Evolutionary conservation across 2,888 invertebrate genomes (phyloP).

Genomic region (Cataglyphis livida): DNA sequence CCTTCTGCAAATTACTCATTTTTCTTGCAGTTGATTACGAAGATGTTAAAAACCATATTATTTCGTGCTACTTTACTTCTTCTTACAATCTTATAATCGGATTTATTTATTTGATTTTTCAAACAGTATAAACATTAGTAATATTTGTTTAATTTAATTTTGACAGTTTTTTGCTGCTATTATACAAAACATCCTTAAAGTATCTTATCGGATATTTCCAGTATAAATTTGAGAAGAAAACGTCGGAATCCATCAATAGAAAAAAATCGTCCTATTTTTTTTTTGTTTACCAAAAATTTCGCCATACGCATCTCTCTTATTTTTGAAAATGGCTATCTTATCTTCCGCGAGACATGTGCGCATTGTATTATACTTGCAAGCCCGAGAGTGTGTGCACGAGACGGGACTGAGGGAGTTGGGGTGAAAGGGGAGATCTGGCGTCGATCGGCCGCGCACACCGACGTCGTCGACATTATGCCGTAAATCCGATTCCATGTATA

Average conservation of each 20-base stretch:
- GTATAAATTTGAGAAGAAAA: background rate
- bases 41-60: too few species aligned
- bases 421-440: background rate
- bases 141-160: too few species aligned
- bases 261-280: background rate
- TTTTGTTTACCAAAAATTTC: background rate
- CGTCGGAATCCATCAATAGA: too few species aligned
- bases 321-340: slow-evolving; percentile 16
- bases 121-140: too few species aligned
- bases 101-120: too few species aligned
- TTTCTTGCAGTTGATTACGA: too few species aligned
- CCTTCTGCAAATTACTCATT: too few species aligned
- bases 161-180: too few species aligned
- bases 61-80: too few species aligned
- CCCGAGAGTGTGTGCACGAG: slow-evolving; percentile 1
- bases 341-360: slow-evolving; percentile 18
- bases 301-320: too few species aligned
- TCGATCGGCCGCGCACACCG: slow-evolving; percentile 43
- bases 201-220: background rate
- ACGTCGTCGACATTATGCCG: slow-evolving; percentile 56
- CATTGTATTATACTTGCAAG: slow-evolving; percentile 7
- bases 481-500: slow-evolving; percentile 81
- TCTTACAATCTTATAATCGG: too few species aligned
- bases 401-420: background rate
- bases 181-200: background rate